These are phyloP conservation scores for Oxygymnocypris stewartii DNA, from an alignment of 2,113 vertebrate genomes.

Conservation along the genomic window DNA sequence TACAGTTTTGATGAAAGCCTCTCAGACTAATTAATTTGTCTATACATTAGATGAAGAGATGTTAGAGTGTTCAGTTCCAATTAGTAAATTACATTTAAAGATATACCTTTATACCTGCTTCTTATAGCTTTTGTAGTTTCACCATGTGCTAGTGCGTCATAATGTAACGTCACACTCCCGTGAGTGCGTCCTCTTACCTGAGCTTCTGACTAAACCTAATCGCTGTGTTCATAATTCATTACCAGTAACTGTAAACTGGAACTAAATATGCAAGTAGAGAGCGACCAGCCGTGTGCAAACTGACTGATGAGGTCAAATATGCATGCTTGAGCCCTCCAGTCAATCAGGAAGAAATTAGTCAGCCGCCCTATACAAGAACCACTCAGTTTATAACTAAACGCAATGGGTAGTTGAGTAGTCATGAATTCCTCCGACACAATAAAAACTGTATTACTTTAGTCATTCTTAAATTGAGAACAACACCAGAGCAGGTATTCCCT, in stretches of 20 bases:
- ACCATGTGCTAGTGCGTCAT: not conserved
- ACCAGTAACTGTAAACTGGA: not conserved
- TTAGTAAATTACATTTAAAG: not conserved
- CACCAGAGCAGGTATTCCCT: not conserved
- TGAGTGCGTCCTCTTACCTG: not conserved
- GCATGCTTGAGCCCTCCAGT: not conserved
- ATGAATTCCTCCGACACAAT: not conserved
- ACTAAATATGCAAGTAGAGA: not conserved
- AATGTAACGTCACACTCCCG: not conserved
- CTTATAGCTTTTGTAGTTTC: not conserved
- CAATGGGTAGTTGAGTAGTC: not conserved
- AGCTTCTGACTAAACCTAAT: slow-evolving; percentile 7
- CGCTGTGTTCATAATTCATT: not conserved
- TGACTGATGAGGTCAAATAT: not conserved
- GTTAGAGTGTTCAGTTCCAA: not conserved
- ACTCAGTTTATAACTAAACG: not conserved
- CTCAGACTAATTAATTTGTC: not conserved
- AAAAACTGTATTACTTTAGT: not conserved
- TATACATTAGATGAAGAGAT: not conserved
- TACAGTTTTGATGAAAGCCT: not conserved
- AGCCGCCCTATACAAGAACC: not conserved
- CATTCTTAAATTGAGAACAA: not conserved
- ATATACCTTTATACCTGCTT: not conserved
- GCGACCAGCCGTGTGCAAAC: not conserved
- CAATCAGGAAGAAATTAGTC: slow-evolving; percentile 11